Percentiles rank a stretch among this genome's conserved stretches.
These are phyloP conservation scores for Varanus salvator DNA, from an alignment of 2,113 vertebrate genomes.

Conservation along the genomic window DNA sequence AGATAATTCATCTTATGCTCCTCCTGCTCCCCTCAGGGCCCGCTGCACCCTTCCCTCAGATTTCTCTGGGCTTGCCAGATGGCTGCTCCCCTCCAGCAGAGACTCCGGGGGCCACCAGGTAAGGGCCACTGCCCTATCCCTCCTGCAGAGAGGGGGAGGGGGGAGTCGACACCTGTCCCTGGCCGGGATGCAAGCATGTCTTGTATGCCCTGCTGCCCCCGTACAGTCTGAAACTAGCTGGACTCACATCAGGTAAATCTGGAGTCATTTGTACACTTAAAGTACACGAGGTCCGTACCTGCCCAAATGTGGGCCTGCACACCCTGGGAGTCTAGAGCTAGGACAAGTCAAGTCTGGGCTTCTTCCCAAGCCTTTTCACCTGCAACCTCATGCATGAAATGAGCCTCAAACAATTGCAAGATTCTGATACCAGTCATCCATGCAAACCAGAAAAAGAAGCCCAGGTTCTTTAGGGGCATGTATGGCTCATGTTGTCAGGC, in stretches of 20 bases:
- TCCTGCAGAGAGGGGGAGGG: slow-evolving; percentile 42
- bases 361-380: background rate
- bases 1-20: slow-evolving; percentile 73
- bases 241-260: background rate
- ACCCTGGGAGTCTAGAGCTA: background rate
- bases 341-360: background rate
- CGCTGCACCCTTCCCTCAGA: slow-evolving; percentile 72
- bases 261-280: background rate
- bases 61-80: slow-evolving; percentile 73
- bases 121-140: slow-evolving; percentile 66
- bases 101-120: slow-evolving; percentile 75
- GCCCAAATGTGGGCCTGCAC: background rate
- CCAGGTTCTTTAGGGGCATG: background rate
- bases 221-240: background rate
- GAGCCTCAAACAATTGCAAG: background rate
- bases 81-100: slow-evolving; percentile 72
- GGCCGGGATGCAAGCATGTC: accelerated
- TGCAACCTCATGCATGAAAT: background rate
- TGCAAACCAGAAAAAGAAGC: background rate
- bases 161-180: slow-evolving; percentile 18
- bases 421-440: background rate
- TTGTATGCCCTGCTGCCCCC: background rate
- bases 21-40: slow-evolving; percentile 71
- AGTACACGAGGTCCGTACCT: background rate
- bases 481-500: background rate